Base-by-base conservation (phyloP, 2,888 invertebrate species). In the Acrocera orbiculus region DNA sequence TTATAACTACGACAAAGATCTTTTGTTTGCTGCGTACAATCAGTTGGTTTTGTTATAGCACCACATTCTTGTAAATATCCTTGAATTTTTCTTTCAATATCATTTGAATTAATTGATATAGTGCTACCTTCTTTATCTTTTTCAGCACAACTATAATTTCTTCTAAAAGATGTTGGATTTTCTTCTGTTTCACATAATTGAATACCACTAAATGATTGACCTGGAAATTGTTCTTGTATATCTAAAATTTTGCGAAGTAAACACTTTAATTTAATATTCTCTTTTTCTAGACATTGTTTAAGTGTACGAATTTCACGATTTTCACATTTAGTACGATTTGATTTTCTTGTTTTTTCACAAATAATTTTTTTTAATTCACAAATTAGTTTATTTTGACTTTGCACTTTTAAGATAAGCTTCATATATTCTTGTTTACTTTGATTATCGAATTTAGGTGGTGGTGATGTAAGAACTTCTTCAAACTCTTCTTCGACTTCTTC, bases 1-100 rank as follows among this genome's bases (percentile, higher is more conserved):
- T 66, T 66, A 52, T 73, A 69, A 44, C 73, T 71, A 49, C 74
- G 72, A 38, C 61, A 67, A 38, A 76, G 57, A 47, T 69, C 37
- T 11, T 37, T 37, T n/a, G n/a, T n/a, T n/a, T n/a, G n/a, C n/a
- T n/a, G n/a, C n/a, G n/a, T n/a, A n/a, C n/a, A n/a, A n/a, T n/a
- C n/a, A n/a, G n/a, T n/a, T n/a, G 14, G 8, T 14, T 27, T 27
- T 27, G 4, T 15, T 15, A 16, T 16, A 7, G n/a, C n/a, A n/a
- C n/a, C n/a, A n/a, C n/a, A n/a, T n/a, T n/a, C 11, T 19, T 28
- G 30, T 15, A 13, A 11, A 19, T 25, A 4, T 19, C 4, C 10
- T 22, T 16, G 11, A 17, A 28, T 16, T 11, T 22, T 25, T 34
- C 15, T 22, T 24, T 14, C 8, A 16, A 4, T 4, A 27, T 27